Conservation (phyloP, 1,140 invertebrate species). For the Oreohelix idahoensis region DNA sequence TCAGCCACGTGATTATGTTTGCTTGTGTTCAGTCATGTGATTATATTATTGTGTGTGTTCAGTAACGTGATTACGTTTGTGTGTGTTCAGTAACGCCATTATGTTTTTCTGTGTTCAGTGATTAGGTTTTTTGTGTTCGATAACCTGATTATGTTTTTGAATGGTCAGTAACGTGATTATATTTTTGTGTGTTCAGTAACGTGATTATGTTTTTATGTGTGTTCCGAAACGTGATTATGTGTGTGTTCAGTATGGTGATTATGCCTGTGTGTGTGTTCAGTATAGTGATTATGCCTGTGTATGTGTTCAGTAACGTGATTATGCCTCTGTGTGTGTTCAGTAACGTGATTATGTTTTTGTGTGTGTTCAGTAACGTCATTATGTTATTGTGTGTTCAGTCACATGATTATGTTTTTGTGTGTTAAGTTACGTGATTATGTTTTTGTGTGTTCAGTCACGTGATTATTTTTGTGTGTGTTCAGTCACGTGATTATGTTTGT, state of each 20-base stretch:
- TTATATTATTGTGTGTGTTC: neutral
- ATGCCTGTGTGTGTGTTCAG: neutral
- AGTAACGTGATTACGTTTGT: neutral
- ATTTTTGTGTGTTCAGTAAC: too few species aligned
- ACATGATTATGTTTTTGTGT: too few species aligned
- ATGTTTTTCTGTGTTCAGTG: neutral
- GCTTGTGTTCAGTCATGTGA: neutral
- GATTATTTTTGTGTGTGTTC: neutral
- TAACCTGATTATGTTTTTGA: neutral
- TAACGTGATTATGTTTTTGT: neutral
- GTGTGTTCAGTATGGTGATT: neutral
- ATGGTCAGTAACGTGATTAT: neutral
- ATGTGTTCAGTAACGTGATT: neutral
- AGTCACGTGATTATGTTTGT: neutral
- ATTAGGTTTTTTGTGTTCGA: neutral
- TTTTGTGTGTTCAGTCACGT: neutral
- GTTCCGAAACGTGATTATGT: neutral
- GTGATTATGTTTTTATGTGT: too few species aligned
- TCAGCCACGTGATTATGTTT: too few species aligned
- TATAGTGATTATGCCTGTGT: neutral
- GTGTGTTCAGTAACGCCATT: neutral
- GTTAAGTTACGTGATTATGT: neutral
- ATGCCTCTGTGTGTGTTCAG: neutral
- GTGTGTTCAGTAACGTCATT: neutral
- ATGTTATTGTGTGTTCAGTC: too few species aligned